Evolutionary conservation across 1,140 invertebrate species (phyloP), one percentile per base, ranked within the genome.

Genomic region (Brachionus manjavacas): DNA sequence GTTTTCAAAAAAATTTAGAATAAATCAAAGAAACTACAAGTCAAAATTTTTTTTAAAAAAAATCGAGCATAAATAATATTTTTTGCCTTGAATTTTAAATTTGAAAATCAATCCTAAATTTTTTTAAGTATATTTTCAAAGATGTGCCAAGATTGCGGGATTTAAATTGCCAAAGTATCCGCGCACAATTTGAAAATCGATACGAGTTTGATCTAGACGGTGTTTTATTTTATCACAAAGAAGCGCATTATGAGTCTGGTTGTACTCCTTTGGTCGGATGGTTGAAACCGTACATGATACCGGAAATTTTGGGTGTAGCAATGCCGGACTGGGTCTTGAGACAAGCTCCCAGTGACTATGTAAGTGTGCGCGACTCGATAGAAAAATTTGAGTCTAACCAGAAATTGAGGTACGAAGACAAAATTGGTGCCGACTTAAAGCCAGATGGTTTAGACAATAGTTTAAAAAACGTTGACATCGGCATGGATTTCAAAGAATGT

Each of bases 231-330:
- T 90, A 87, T 85, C 89, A 89, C 85, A 88, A 88, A 74, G 85
- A 87, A 85, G 92, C 92, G 0, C 92, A 93, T 85, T 98, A 98
- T 86, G 92, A 91, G 8, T 91, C 92, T 85, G 94, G 94, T 11
- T 88, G 90, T 43, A 95, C 95, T 0, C 95, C 96, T 0, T 89
- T 97, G 12, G 94, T 96, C 0, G 93, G 93, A 2, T 97, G 95
- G 95, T 89, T 96, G 0, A 95, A 94, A 87, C 91, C 93, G 0
- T 96, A 92, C 87, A 96, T 96, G 95, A 86, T 96, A 9, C 91
- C 92, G 1, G 94, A 96, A 90, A 91, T 95, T 25, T 88, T 96
- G 8, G 91, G 91, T 52, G 88, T 92, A 46, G 84, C 86, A 43
- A 88, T 92, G 12, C 90, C 91, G 16, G 87, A 89, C n/a, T 68